Evolutionary conservation across 1,140 invertebrate genomes (phyloP).

Genomic region (Tetragonula clypearis): DNA sequence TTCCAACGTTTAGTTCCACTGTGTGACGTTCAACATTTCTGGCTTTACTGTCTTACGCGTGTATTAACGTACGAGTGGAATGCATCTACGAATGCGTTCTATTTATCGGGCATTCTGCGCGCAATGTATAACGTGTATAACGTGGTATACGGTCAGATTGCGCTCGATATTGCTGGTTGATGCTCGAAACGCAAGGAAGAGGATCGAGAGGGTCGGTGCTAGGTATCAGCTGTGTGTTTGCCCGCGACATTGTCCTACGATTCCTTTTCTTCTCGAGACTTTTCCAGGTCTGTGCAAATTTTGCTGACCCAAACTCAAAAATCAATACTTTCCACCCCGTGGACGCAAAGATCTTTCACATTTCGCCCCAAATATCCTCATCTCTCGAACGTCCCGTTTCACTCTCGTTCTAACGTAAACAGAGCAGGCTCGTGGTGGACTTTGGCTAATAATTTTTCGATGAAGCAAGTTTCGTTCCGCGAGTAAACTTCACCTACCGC

Average conservation of each 20-base stretch:
- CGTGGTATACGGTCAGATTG: slow-evolving; percentile 54
- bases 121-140: slow-evolving; percentile 42
- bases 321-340: background rate
- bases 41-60: slow-evolving; percentile 50
- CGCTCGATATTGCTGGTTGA: slow-evolving; percentile 50
- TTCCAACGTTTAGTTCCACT: background rate
- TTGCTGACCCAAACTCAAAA: background rate
- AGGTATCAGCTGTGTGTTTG: slow-evolving; percentile 14
- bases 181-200: slow-evolving; percentile 57
- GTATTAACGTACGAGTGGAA: slow-evolving; percentile 60
- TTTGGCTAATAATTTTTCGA: too few relatives aligned
- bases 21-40: slow-evolving; percentile 40
- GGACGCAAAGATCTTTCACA: background rate
- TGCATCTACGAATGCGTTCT: slow-evolving; percentile 50
- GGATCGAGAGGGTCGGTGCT: slow-evolving; percentile 20
- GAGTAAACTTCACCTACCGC: background rate
- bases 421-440: too few relatives aligned
- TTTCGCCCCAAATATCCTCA: background rate
- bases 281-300: background rate
- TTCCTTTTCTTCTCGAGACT: background rate
- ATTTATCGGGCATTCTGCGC: slow-evolving; percentile 37
- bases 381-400: background rate
- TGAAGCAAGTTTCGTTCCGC: too few relatives aligned
- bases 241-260: slow-evolving; percentile 19
- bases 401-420: background rate